These are phyloP conservation scores for Pogoniulus pusillus DNA, from an alignment of 2,797 vertebrate genomes.

Conservation along the genomic window DNA sequence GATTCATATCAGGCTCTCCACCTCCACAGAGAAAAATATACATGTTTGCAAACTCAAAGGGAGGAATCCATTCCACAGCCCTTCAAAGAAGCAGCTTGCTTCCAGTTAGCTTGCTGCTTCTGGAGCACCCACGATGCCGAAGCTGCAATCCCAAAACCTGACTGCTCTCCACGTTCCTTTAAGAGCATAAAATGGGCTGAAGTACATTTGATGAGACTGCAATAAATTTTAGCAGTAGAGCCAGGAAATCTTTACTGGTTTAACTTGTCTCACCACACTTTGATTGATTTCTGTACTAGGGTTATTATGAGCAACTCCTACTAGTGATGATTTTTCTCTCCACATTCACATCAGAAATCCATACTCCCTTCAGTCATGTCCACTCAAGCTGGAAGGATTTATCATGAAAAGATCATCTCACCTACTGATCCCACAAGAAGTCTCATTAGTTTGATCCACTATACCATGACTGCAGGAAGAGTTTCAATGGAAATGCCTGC, in stretches of 20 bases:
- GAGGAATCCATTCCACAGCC: background rate
- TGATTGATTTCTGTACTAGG: background rate
- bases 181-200: background rate
- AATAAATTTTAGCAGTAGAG: background rate
- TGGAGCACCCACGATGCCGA: background rate
- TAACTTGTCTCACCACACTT: background rate
- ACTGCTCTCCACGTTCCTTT: background rate
- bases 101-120: background rate
- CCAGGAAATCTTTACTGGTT: background rate
- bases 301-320: background rate
- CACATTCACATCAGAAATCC: background rate
- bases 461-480: background rate
- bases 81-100: background rate
- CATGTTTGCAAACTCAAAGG: background rate
- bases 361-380: background rate
- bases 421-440: background rate
- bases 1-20: background rate
- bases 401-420: background rate
- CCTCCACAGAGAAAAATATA: rapidly evolving
- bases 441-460: background rate
- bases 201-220: background rate
- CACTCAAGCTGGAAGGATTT: background rate
- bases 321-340: background rate
- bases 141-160: background rate
- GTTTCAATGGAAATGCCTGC: background rate